Conservation (phyloP, 2,797 vertebrate genomes). For the Acipenser transmontanus region DNA sequence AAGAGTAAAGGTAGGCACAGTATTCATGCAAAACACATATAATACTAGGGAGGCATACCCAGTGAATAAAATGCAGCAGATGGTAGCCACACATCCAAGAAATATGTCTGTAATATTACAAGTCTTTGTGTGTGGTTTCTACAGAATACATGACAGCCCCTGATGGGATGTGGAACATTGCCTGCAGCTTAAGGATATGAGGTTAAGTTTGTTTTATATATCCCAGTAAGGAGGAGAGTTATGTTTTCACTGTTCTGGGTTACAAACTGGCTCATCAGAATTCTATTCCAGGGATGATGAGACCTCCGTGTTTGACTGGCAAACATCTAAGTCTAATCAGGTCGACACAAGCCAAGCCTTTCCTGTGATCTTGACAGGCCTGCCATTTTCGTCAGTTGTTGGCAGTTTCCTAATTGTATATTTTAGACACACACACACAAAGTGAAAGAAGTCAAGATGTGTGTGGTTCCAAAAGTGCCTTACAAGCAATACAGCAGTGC, state of each 20-base stretch:
- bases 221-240: conserved; percentile 27
- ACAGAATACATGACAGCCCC: too few relatives aligned
- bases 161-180: too few relatives aligned
- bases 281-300: conserved; percentile 45
- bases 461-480: conserved; percentile 9
- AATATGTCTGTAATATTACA: too few relatives aligned
- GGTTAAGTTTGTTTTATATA: too few relatives aligned
- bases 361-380: not conserved
- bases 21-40: too few relatives aligned
- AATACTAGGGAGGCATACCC: too few relatives aligned
- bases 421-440: not conserved
- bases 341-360: not conserved
- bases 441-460: conserved; percentile 3
- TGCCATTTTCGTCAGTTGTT: conserved; percentile 33
- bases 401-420: conserved; percentile 22
- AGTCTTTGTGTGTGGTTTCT: too few relatives aligned
- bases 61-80: too few relatives aligned
- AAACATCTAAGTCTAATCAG: conserved; percentile 24
- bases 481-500: not conserved
- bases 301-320: conserved; percentile 50
- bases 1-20: too few relatives aligned
- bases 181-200: too few relatives aligned
- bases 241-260: conserved; percentile 37
- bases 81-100: too few relatives aligned
- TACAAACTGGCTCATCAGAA: conserved; percentile 42